These are phyloP conservation scores for Ormyrus nitidulus DNA, from an alignment of 2,888 invertebrate genomes.

Conservation along the genomic window DNA sequence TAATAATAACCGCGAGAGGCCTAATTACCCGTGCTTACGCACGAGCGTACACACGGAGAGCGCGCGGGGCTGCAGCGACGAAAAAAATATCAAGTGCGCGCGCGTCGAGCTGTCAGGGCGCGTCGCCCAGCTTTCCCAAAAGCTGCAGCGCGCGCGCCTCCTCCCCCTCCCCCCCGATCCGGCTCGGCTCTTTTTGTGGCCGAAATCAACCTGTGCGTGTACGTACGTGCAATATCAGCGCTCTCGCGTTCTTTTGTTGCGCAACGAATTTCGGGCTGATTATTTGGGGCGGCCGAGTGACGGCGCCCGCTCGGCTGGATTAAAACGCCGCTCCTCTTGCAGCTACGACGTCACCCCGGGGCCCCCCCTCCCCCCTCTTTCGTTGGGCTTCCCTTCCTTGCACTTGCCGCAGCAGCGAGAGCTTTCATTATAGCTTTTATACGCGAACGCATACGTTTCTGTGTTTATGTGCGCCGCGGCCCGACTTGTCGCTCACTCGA, in stretches of 20 bases:
- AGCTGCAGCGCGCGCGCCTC: background rate
- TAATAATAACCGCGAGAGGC: slow-evolving; percentile 55
- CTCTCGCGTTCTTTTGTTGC: slow-evolving; percentile 70
- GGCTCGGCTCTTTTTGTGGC: background rate
- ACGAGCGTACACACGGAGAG: background rate
- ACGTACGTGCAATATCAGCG: slow-evolving; percentile 8
- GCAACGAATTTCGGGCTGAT: slow-evolving; percentile 74
- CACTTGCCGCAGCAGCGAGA: background rate
- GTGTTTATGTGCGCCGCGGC: slow-evolving; percentile 29
- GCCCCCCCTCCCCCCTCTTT: slow-evolving; percentile 41
- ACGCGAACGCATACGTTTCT: background rate
- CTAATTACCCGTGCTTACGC: slow-evolving; percentile 57
- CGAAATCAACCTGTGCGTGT: slow-evolving; percentile 25
- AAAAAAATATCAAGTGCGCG: slow-evolving; percentile 59
- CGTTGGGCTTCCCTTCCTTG: slow-evolving; percentile 28
- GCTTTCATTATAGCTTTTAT: background rate
- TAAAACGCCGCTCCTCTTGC: slow-evolving; percentile 69
- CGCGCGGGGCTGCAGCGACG: background rate
- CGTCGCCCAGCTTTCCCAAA: background rate
- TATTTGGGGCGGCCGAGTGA: slow-evolving; percentile 70
- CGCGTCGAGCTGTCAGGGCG: slow-evolving; percentile 35
- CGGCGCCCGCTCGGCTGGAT: slow-evolving; percentile 69
- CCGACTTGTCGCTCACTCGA: slow-evolving; percentile 28
- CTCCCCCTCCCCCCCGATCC: background rate
- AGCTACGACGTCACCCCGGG: slow-evolving; percentile 57